Base-by-base conservation (phyloP, 2,888 invertebrate species). In the Diploptera punctata region DNA sequence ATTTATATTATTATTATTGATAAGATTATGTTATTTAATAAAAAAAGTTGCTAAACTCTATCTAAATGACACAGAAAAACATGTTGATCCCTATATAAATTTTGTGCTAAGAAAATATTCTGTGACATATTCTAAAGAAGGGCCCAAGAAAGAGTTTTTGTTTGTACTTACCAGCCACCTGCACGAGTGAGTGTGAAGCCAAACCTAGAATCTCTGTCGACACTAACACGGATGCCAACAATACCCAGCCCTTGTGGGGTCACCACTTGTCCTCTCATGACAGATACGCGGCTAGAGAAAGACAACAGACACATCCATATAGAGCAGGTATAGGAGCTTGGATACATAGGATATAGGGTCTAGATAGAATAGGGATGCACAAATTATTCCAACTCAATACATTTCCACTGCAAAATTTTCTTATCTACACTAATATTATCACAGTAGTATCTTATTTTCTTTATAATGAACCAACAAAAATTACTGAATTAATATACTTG, bases 221-320 rank as follows among this genome's bases (percentile, higher is more conserved):
- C 97, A 76, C 96, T 95, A 73, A 99, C 98, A 78, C 98, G 90
- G 82, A 99, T 98, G 81, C 99, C 99, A 82, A 97, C 93, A 85
- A 99, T 93, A 78, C 98, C 97, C 78, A 97, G 91, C 76, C 97
- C 97, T 86, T 97, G 97, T 74, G 93, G 92, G 75, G 96, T 94
- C 78, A 97, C 91, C 81, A 99, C 98, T 86, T 95, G 94, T 78
- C 99, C 99, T 81, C 99, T 91, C 90, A 99, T 97, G 83, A 99
- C 98, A 81, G 99, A 97, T 80, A 97, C 98, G 83, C 98, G 96
- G 87, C 99, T 99, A 73, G 19, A 67, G 52, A 31, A 21, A 69
- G 65, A 70, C 44, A 62, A 65, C 43, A 65, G 18, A 65, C 44
- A 47, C 24, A 16, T 16, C 65, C 47, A 26, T 65, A 65, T 65